Evolutionary conservation across 1,140 invertebrate genomes (phyloP), one percentile per base, ranked within the genome.

Genomic region (Bombus sibiricus): DNA sequence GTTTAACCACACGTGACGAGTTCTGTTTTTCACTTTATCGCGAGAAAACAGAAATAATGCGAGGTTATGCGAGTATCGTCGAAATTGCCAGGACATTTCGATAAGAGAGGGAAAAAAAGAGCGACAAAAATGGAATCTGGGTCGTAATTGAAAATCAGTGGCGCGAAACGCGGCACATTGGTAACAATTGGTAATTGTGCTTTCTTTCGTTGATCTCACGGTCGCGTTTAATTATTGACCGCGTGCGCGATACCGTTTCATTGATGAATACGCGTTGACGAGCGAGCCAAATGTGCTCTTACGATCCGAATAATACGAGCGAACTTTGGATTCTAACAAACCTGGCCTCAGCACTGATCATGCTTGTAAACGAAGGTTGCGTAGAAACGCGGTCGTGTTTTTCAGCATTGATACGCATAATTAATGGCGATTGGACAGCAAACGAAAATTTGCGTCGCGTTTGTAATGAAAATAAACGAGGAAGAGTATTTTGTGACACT

Each of bases 261-360:
- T 43, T 41, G 34, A 53, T 57, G 62, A 83, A 83, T 78, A n/a
- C 34, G 9, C 79, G 28, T n/a, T 59, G 66, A 81, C 68, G 68
- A 72, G 68, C 37, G 28, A 13, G 5, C 3, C 37, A 57, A 72
- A 71, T 59, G 37, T 10, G 53, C 79, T 25, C 68, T 81, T 62
- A 41, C 69, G 15, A 62, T 81, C 12, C 25, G 57, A 73, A 25
- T 41, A 59, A 72, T 41, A n/a, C 25, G 4, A 25, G n/a, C 43
- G 43, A 22, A 13, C 47, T 53, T 53, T 53, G 6, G 6, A 53
- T 53, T 53, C 47, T 53, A 53, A 22, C 6, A 22, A 53, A 53
- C 5, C 47, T 22, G 47, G 47, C 47, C 47, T 53, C 18, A 22
- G 47, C 47, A 53, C 18, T 22, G 47, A 53, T 53, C 47, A 53